Evolutionary conservation across 2,888 invertebrate species (phyloP), one percentile per base, ranked within the genome.

Genomic region (Nudaria mundana): DNA sequence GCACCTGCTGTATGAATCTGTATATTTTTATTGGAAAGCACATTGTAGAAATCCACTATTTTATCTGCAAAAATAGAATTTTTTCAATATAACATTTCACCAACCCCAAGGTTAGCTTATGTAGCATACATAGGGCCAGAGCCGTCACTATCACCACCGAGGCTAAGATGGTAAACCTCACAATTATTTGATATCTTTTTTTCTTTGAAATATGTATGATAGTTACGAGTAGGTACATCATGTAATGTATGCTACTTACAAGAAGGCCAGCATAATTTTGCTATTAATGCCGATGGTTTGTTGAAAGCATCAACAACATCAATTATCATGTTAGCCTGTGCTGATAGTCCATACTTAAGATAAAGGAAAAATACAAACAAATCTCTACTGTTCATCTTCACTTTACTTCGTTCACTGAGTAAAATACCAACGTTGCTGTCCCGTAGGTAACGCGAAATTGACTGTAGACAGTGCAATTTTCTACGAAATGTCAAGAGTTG

Each of bases 241-340:
- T n/a, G n/a, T n/a, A n/a, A n/a, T n/a, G n/a, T n/a, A n/a, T 8
- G 10, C 13, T 18, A 50, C 78, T 78, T 69, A 83, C 84, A 52
- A 22, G 58, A 52, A 23, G 66, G 26, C 72, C 79, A 80, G 46
- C 84, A 82, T 39, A 79, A 53, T 46, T 66, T 68, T 20, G 73
- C 73, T 34, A 77, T 63, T 14, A 82, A 53, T 31, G 67, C 60
- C 18, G 74, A 63, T 10, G 81, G 76, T 56, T 63, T 71, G 33
- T 65, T 61, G 52, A 63, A 64, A n/a, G 65, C 56, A 38, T 61
- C 47, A 26, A 83, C 65, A n/a, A 80, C 49, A 52, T 78, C 79
- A 26, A 63, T 54, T 24, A 83, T 56, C 57, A 79, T 65, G 7
- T 41, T 30, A 12, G 56, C 47, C 46, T 69, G 69, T 2, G 50